Conservation (phyloP, 2,113 vertebrate species). For the Marcusenius ussheri region DNA sequence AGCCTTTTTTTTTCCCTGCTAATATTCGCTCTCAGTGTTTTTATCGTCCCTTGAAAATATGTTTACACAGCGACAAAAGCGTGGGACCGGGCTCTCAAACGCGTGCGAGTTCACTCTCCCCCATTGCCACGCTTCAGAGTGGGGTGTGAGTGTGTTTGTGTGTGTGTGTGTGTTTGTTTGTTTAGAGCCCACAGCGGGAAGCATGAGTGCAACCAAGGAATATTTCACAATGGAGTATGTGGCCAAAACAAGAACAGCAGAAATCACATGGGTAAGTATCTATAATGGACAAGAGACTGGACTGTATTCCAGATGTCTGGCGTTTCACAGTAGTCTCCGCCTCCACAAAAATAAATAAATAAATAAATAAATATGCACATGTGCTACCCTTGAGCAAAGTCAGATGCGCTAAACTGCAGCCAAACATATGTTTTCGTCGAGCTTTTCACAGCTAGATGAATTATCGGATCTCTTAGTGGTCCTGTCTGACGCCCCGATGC, state of each 20-base stretch:
- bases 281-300: not conserved
- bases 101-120: not conserved
- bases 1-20: not conserved
- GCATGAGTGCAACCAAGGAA: not conserved
- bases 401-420: not conserved
- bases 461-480: not conserved
- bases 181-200: not conserved
- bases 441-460: not conserved
- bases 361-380: not conserved
- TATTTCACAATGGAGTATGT: not conserved
- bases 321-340: not conserved
- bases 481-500: not conserved
- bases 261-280: not conserved
- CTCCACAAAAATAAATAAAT: not conserved
- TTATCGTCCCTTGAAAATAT: not conserved
- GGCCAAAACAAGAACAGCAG: not conserved
- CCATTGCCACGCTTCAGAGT: not conserved
- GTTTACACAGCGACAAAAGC: not conserved
- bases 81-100: not conserved
- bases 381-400: constrained; percentile 7
- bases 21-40: not conserved
- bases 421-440: not conserved
- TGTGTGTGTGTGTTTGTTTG: not conserved
- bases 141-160: not conserved
- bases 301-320: not conserved